Evolutionary conservation across 2,113 vertebrate species (phyloP).

Genomic region (Bubalus kerabau): DNA sequence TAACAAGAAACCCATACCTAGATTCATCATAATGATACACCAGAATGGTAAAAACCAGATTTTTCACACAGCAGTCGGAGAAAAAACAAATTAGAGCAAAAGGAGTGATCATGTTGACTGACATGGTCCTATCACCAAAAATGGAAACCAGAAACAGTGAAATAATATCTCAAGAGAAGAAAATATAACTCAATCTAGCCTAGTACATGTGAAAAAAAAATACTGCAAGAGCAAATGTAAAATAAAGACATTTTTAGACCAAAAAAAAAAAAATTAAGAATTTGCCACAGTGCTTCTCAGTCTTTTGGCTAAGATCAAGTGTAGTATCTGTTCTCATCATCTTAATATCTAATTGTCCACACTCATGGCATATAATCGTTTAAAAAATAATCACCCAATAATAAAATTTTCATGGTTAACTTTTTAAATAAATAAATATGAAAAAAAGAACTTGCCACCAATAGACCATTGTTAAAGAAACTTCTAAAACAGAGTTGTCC

Average conservation of each 20-base stretch:
- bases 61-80: not conserved
- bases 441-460: not conserved
- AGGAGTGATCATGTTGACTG: not conserved
- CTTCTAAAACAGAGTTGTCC: not conserved
- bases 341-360: not conserved
- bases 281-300: not conserved
- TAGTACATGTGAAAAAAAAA: not conserved
- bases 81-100: not conserved
- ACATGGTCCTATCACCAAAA: not conserved
- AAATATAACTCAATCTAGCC: not conserved
- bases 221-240: not conserved
- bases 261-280: not conserved
- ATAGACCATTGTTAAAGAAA: not conserved
- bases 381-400: not conserved
- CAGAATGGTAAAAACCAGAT: not conserved
- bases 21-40: not conserved
- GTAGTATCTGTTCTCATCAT: not conserved
- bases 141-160: not conserved
- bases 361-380: not conserved
- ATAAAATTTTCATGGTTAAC: not conserved
- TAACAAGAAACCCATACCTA: not conserved
- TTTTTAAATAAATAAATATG: not conserved
- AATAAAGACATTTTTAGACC: not conserved
- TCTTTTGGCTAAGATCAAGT: not conserved
- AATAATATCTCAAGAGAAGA: not conserved